Evolutionary conservation across 2,797 vertebrate genomes (phyloP).

Genomic region (Danionella dracula): DNA sequence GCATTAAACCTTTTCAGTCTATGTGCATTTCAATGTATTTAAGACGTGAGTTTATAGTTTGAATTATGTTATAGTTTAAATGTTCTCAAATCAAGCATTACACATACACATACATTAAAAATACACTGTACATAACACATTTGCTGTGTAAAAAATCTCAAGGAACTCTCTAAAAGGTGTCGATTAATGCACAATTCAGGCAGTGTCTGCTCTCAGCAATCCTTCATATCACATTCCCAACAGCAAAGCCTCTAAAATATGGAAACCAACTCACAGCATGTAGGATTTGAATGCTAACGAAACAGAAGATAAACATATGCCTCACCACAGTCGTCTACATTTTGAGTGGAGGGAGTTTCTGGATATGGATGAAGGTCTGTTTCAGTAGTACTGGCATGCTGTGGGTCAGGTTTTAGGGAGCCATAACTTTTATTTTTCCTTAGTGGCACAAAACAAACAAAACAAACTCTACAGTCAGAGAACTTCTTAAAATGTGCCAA

Average conservation of each 20-base stretch:
- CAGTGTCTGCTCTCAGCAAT: background rate
- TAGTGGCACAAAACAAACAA: slow-evolving; percentile 33
- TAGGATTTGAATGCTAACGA: slow-evolving; percentile 19
- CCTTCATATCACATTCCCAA: background rate
- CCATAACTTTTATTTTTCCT: slow-evolving; percentile 33
- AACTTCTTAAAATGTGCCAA: slow-evolving; percentile 11
- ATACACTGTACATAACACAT: background rate
- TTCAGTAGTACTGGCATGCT: slow-evolving; percentile 26
- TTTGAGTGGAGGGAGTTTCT: slow-evolving; percentile 29
- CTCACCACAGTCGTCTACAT: slow-evolving; percentile 27
- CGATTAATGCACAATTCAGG: background rate
- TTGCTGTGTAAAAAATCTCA: background rate
- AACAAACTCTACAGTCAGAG: background rate
- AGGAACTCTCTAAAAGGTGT: background rate
- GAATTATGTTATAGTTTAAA: no score
- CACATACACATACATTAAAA: no score
- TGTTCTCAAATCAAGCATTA: no score
- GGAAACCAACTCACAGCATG: slow-evolving; percentile 40
- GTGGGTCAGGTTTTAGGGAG: slow-evolving; percentile 26
- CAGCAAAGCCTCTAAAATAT: slow-evolving; percentile 24
- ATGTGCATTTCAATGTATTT: no score
- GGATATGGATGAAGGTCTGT: slow-evolving; percentile 32
- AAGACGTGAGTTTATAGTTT: no score
- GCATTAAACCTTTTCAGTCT: no score
- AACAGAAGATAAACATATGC: slow-evolving; percentile 29